Conservation (phyloP, 1,140 invertebrate genomes). For the Drosophila ercepeae region DNA sequence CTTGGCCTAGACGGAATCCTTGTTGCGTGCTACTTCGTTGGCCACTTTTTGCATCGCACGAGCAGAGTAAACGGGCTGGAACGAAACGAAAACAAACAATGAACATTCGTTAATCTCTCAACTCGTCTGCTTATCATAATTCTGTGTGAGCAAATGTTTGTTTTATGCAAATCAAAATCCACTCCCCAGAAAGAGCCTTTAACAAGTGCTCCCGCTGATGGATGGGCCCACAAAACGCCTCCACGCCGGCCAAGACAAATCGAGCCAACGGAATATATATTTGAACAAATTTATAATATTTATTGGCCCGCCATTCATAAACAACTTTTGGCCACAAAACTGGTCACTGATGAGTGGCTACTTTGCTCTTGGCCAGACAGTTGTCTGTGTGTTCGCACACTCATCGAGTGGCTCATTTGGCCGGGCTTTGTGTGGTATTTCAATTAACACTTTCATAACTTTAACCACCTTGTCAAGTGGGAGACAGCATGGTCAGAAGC, state of each 20-base stretch:
- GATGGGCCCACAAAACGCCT: constrained; percentile 49
- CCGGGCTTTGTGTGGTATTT: constrained; percentile 44
- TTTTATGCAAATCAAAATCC: constrained; percentile 56
- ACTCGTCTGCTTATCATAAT: constrained; percentile 55
- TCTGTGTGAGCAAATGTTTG: constrained; percentile 53
- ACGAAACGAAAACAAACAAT: constrained; percentile 33
- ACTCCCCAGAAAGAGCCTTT: constrained; percentile 8
- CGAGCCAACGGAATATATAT: constrained; percentile 59
- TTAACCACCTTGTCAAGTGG: constrained; percentile 44
- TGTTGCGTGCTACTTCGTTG: constrained; percentile 18
- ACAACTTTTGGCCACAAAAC: constrained; percentile 45
- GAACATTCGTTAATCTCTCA: constrained; percentile 59
- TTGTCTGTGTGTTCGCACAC: no score
- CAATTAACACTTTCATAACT: constrained; percentile 73
- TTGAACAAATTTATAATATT: constrained; percentile 67
- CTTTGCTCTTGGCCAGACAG: constrained; percentile 9
- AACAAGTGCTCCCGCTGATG: constrained; percentile 59
- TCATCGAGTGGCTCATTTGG: constrained; percentile 44
- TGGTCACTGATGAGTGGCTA: constrained; percentile 14
- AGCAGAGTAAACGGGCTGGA: constrained; percentile 40
- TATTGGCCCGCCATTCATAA: constrained; percentile 65
- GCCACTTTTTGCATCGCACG: constrained; percentile 47
- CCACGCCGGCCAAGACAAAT: constrained; percentile 59
- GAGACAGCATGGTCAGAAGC: constrained; percentile 15
- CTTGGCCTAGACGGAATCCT: constrained; percentile 16